Percentiles rank a stretch among this genome's conserved stretches.
Evolutionary conservation across 2,113 vertebrate species (phyloP).

Genomic region (Tachuris rubrigastra): DNA sequence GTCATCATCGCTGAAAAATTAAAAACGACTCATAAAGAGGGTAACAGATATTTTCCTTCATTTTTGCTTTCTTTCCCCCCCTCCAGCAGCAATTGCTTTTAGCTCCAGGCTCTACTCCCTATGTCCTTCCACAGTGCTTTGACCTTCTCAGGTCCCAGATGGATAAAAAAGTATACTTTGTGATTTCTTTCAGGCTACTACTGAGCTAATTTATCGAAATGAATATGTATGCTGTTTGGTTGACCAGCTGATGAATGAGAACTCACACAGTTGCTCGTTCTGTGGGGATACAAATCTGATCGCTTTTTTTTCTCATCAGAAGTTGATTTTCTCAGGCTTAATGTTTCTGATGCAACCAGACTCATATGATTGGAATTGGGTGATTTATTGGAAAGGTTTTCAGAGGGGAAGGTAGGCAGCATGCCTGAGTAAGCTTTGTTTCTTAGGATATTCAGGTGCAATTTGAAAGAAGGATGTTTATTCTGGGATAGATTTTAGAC

Average conservation of each 20-base stretch:
- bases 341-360: neutral
- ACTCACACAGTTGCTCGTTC: neutral
- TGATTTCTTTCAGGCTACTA: neutral
- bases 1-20: rapidly evolving
- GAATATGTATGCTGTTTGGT: neutral
- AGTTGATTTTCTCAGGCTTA: neutral
- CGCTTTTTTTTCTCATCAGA: neutral
- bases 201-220: neutral
- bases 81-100: neutral
- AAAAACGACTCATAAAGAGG: neutral
- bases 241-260: neutral
- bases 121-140: neutral
- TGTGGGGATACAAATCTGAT: neutral
- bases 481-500: neutral
- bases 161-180: neutral
- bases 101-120: neutral
- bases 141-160: neutral
- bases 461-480: neutral
- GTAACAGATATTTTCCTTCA: neutral
- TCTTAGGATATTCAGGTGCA: neutral
- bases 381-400: neutral
- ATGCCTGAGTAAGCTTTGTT: neutral
- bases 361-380: neutral
- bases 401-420: neutral
- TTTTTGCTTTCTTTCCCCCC: neutral